Evolutionary conservation across 2,888 invertebrate species (phyloP).

Genomic region (Spodoptera picta): DNA sequence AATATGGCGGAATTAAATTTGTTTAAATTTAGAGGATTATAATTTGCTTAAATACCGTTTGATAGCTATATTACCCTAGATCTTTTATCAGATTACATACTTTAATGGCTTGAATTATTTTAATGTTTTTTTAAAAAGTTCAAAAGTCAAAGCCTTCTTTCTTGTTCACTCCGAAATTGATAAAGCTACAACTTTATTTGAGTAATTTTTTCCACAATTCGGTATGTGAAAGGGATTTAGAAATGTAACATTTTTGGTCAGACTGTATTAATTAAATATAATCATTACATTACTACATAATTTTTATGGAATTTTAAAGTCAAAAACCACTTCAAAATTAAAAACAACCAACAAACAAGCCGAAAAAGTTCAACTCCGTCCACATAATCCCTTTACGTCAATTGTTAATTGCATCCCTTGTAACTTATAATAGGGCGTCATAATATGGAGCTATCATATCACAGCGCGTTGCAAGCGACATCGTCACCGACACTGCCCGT

Average conservation of each 20-base stretch:
- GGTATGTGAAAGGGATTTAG: no score
- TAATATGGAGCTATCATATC: slow-evolving; percentile 26
- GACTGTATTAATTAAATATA: no score
- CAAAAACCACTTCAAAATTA: no score
- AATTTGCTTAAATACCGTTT: slow-evolving; percentile 38
- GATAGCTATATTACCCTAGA: slow-evolving; percentile 35
- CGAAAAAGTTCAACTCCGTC: neutral
- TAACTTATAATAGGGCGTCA: slow-evolving; percentile 29
- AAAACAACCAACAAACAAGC: neutral
- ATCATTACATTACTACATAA: no score
- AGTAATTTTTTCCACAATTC: no score
- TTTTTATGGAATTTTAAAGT: no score
- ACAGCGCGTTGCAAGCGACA: slow-evolving; percentile 42
- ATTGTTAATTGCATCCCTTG: slow-evolving; percentile 28
- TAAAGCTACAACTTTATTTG: no score
- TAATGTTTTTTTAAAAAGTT: no score
- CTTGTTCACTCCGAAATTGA: no score
- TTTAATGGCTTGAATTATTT: neutral
- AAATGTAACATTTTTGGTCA: no score
- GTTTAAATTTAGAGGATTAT: slow-evolving; percentile 29
- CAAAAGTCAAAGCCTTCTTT: no score
- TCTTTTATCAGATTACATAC: slow-evolving; percentile 9
- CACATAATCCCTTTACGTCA: slow-evolving; percentile 1
- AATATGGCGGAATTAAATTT: slow-evolving; percentile 33
- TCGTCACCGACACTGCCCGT: slow-evolving; percentile 59